These are phyloP conservation scores for Paramuricea clavata DNA, from an alignment of 92 coral and sea anemone species.

Conservation along the genomic window DNA sequence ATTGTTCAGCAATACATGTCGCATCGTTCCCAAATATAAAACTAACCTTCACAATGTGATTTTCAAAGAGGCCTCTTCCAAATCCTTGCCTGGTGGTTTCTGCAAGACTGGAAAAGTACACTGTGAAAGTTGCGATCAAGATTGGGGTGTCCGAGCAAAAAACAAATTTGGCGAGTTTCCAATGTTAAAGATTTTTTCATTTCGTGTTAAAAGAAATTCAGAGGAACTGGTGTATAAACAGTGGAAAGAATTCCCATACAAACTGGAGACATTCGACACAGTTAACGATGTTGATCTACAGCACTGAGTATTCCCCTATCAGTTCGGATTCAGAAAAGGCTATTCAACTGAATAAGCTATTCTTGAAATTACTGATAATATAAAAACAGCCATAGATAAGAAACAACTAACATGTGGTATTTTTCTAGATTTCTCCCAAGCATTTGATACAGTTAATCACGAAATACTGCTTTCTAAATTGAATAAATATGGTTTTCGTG, in stretches of 20 bases:
- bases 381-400: no score
- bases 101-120: conserved; percentile 68
- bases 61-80: background rate
- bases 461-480: no score
- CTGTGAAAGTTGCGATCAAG: conserved; percentile 77
- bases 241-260: conserved; percentile 85
- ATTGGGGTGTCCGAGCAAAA: conserved; percentile 84
- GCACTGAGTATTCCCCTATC: no score
- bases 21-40: conserved; percentile 59
- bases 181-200: conserved; percentile 76
- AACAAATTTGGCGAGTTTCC: conserved; percentile 73
- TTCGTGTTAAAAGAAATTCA: conserved; percentile 59
- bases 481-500: no score
- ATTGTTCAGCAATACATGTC: conserved; percentile 55
- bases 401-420: no score
- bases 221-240: conserved; percentile 50
- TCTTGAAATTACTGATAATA: no score
- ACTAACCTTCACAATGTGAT: background rate
- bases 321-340: no score
- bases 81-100: conserved; percentile 50
- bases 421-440: no score
- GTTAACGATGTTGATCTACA: background rate
- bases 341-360: no score
- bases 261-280: conserved; percentile 61
- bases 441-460: no score